Evolutionary conservation across 2,113 vertebrate species (phyloP).

Genomic region (Macquaria ambigua): DNA sequence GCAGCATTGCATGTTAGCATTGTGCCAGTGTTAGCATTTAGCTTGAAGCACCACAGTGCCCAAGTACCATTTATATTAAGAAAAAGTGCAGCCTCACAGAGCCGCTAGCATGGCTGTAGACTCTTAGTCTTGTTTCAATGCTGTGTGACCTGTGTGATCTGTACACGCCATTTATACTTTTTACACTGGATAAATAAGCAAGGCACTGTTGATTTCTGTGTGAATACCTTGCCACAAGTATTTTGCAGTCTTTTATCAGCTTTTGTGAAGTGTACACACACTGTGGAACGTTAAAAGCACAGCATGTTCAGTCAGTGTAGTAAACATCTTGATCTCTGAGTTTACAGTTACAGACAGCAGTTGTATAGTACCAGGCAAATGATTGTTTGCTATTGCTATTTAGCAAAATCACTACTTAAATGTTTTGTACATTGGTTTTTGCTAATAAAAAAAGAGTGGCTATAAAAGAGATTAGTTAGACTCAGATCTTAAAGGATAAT

Average conservation of each 20-base stretch:
- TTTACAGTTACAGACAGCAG: background rate
- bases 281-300: too few relatives aligned
- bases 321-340: background rate
- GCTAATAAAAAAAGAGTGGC: background rate
- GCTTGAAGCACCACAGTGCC: too few relatives aligned
- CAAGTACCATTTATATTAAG: background rate
- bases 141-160: background rate
- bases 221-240: background rate
- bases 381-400: background rate
- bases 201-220: background rate
- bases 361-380: background rate
- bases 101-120: background rate
- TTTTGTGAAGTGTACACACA: background rate
- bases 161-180: background rate
- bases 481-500: too few relatives aligned
- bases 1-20: too few relatives aligned
- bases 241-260: background rate
- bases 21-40: background rate
- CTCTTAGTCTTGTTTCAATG: background rate
- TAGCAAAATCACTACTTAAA: background rate
- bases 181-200: background rate
- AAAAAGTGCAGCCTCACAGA: background rate
- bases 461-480: background rate
- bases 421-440: background rate
- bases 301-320: too few relatives aligned